Evolutionary conservation across 2,113 vertebrate species (phyloP).

Genomic region (Sarotherodon lohbergeri): DNA sequence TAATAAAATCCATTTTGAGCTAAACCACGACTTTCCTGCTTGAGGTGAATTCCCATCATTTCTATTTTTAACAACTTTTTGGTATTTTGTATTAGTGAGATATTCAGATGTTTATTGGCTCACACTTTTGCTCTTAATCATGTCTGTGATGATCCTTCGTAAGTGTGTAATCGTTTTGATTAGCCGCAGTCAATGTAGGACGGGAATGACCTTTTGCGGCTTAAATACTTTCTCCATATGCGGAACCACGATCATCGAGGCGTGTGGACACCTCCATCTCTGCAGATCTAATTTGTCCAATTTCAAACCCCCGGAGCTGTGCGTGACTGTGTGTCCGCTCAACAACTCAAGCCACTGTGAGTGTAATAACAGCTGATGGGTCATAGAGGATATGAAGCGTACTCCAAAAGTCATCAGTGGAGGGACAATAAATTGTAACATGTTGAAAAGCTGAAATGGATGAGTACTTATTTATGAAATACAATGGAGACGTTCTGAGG

Average conservation of each 20-base stretch:
- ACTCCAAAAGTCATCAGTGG: not conserved
- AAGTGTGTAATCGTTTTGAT: not conserved
- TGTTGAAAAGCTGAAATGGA: constrained; percentile 3
- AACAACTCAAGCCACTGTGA: not conserved
- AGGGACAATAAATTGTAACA: not conserved
- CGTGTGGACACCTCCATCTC: not conserved
- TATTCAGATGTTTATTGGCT: not conserved
- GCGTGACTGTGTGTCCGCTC: not conserved
- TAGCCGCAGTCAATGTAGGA: not conserved
- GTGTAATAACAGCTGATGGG: not conserved
- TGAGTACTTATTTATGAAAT: not conserved
- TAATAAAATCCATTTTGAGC: constrained; percentile 7
- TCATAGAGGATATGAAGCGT: not conserved
- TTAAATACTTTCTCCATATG: constrained; percentile 13
- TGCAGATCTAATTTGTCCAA: not conserved
- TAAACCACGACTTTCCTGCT: not conserved
- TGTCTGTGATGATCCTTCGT: not conserved
- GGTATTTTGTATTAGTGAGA: not conserved
- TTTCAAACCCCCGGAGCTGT: not conserved
- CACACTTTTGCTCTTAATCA: not conserved
- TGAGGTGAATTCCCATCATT: not conserved
- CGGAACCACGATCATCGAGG: not conserved
- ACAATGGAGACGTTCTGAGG: not conserved
- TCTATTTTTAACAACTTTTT: not conserved
- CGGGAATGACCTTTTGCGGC: not conserved